phyloP scores from a whole-genome alignment of 2,797 vertebrate genomes.

The Potorous gilbertii region DNA sequence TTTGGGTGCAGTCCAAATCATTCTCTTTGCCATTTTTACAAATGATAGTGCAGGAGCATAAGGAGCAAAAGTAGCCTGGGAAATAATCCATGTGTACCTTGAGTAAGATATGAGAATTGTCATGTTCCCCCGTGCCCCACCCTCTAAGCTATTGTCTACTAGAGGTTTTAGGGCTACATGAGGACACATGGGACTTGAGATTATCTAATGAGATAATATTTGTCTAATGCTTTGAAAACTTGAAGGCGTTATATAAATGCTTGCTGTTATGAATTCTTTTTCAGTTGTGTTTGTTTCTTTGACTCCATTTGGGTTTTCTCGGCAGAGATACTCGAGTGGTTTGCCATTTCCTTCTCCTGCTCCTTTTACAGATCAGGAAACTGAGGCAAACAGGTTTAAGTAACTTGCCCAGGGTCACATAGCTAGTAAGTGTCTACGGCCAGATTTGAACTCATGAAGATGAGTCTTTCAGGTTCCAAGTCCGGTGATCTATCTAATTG shows the following conservation, averaged over 20 bases:
- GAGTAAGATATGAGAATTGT: neutral
- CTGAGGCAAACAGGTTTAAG: no score
- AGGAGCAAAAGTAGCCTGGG: neutral
- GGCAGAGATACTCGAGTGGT: no score
- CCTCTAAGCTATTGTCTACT: neutral
- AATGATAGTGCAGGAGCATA: neutral
- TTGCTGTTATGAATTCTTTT: neutral
- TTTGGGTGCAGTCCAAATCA: neutral
- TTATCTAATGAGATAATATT: neutral
- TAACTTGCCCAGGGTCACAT: no score
- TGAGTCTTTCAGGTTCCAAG: no score
- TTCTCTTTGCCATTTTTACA: neutral
- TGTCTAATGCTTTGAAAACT: neutral
- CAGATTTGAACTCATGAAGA: no score
- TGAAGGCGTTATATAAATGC: neutral
- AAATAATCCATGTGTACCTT: neutral
- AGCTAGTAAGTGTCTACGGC: no score
- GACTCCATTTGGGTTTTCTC: no score
- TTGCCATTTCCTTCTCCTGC: no score
- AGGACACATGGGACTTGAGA: neutral
- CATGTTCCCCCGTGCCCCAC: neutral
- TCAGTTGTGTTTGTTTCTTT: no score
- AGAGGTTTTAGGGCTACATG: neutral
- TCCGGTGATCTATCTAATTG: no score
- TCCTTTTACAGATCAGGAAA: no score